phyloP scores from a whole-genome alignment of 2,888 invertebrate genomes.

The Drosophila quinaria region DNA sequence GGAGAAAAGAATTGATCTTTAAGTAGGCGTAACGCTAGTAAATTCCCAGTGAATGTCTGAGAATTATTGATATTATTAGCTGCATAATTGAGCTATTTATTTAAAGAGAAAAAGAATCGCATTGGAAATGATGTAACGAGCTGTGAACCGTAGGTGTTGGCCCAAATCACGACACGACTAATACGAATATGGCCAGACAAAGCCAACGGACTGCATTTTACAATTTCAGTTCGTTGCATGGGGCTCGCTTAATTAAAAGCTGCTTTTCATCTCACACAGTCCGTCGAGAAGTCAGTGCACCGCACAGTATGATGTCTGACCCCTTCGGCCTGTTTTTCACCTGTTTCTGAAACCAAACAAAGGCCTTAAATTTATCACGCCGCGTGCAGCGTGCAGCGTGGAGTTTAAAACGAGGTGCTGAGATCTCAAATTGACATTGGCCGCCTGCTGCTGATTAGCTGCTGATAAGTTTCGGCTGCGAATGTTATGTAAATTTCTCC shows the following conservation, averaged over 20 bases:
- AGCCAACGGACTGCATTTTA: constrained; percentile 50
- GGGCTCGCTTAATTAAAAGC: constrained; percentile 75
- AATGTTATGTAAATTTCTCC: constrained; percentile 70
- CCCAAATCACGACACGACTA: constrained; percentile 54
- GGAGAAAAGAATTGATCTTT: constrained; percentile 10
- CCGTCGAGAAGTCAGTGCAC: constrained; percentile 30
- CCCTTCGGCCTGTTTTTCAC: constrained; percentile 4
- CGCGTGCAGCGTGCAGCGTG: constrained; percentile 49
- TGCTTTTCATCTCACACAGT: constrained; percentile 61
- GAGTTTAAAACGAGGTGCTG: constrained; percentile 73
- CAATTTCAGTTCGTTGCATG: constrained; percentile 38
- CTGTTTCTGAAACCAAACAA: constrained; percentile 52
- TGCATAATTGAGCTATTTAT: constrained; percentile 76
- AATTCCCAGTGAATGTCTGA: constrained; percentile 13
- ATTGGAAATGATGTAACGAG: constrained; percentile 68
- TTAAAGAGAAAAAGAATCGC: constrained; percentile 24
- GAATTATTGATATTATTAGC: constrained; percentile 73
- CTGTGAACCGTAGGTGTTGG: constrained; percentile 78
- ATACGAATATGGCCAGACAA: constrained; percentile 39
- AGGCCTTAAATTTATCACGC: constrained; percentile 60
- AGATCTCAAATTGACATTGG: constrained; percentile 71
- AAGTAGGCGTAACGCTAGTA: constrained; percentile 58
- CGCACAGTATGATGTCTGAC: constrained; percentile 60
- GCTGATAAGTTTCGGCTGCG: constrained; percentile 72
- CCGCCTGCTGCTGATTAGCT: constrained; percentile 76